Evolutionary conservation across 2,797 vertebrate genomes (phyloP).

Genomic region (Sebastes hubbsi): DNA sequence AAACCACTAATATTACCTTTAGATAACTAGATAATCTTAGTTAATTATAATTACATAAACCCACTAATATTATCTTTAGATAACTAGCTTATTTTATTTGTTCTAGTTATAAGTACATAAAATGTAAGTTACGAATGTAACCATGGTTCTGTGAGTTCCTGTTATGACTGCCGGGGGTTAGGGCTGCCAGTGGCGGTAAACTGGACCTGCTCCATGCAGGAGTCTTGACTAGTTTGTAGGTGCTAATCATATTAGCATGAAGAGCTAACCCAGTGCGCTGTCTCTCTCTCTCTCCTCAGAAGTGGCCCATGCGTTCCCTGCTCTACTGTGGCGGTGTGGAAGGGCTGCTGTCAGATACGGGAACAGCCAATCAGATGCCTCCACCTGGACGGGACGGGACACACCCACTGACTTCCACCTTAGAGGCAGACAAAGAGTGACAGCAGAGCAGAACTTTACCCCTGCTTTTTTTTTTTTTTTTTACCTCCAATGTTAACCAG

Average conservation of each 20-base stretch:
- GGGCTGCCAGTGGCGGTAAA: too few species aligned
- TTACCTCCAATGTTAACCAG: neutral
- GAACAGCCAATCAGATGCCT: constrained; percentile 61
- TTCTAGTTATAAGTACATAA: neutral
- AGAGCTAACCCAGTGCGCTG: neutral
- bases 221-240: neutral
- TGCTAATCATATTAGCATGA: neutral
- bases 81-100: neutral
- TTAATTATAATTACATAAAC: neutral
- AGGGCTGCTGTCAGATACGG: constrained; percentile 64
- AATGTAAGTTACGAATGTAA: too few species aligned
- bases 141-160: too few species aligned
- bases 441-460: neutral
- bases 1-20: neutral
- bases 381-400: constrained; percentile 39
- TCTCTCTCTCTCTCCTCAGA: constrained; percentile 77
- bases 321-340: constrained; percentile 86
- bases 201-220: too few species aligned
- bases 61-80: neutral
- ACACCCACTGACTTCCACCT: constrained; percentile 21
- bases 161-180: too few species aligned
- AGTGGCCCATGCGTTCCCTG: constrained; percentile 90
- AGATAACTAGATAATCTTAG: neutral
- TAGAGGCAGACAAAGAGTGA: constrained; percentile 57
- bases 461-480: neutral